These are phyloP conservation scores for Enteromius anoplus DNA, from an alignment of 2,797 vertebrate genomes.

Conservation along the genomic window DNA sequence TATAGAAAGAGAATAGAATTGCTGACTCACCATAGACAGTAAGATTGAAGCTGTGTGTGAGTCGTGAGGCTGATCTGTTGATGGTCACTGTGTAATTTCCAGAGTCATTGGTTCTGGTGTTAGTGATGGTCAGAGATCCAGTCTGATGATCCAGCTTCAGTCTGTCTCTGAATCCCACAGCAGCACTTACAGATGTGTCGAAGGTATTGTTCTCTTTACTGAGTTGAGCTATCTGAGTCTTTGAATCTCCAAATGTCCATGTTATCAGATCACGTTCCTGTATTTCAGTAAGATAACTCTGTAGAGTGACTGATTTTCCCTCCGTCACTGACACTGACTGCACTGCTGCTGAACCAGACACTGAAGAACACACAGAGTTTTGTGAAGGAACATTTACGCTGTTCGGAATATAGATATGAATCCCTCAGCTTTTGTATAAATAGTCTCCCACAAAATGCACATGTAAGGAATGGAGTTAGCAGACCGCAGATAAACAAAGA, in stretches of 20 bases:
- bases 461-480: too few relatives aligned
- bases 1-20: too few relatives aligned
- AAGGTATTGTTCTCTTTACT: rapidly evolving
- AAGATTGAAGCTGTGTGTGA: too few relatives aligned
- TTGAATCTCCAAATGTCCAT: not conserved
- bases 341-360: not conserved
- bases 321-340: not conserved
- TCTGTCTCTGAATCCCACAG: not conserved
- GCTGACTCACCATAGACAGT: too few relatives aligned
- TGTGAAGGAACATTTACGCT: too few relatives aligned
- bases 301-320: not conserved
- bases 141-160: not conserved
- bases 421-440: too few relatives aligned
- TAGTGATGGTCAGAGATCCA: conserved; percentile 2
- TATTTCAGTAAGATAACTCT: rapidly evolving
- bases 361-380: not conserved
- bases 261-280: rapidly evolving
- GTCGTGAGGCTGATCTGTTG: too few relatives aligned
- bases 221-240: rapidly evolving
- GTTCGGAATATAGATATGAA: too few relatives aligned
- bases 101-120: not conserved
- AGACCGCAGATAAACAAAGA: too few relatives aligned
- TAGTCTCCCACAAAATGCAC: too few relatives aligned
- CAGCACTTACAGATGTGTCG: rapidly evolving
- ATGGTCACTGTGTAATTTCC: conserved; percentile 16